A percentile compares a stretch with the other conserved stretches of the same genome.
These are phyloP conservation scores for Araneus ventricosus DNA, from an alignment of 1,140 invertebrate species.

Conservation along the genomic window DNA sequence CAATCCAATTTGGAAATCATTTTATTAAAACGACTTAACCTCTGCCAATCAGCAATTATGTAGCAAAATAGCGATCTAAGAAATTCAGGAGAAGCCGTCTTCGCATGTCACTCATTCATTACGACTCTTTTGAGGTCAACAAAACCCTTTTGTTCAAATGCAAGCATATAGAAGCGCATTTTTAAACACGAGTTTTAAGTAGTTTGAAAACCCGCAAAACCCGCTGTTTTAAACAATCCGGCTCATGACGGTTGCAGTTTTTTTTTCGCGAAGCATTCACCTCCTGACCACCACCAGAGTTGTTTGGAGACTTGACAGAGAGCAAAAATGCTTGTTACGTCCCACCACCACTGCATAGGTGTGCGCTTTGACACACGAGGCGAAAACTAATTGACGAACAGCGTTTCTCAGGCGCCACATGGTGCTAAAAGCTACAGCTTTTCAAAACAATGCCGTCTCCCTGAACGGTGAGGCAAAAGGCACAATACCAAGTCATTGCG, in stretches of 20 bases:
- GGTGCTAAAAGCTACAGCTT: not conserved
- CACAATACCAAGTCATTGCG: constrained; percentile 10
- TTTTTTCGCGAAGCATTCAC: not conserved
- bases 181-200: not conserved
- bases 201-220: not conserved
- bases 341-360: not conserved
- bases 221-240: not conserved
- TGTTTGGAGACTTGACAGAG: not conserved
- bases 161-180: not conserved
- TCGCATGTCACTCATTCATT: constrained; percentile 5
- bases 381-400: constrained; percentile 53
- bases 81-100: constrained; percentile 16
- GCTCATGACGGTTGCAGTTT: not conserved
- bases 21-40: not conserved
- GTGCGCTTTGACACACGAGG: constrained; percentile 23
- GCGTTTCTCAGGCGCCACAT: not conserved
- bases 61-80: not conserved
- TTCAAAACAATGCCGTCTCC: constrained; percentile 39
- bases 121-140: constrained; percentile 15
- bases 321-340: not conserved
- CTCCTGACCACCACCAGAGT: not conserved
- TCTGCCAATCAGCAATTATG: not conserved
- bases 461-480: not conserved
- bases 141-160: constrained; percentile 4
- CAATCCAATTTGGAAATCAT: not conserved